Conservation (phyloP, 2,797 vertebrate species). For the Corythornis leucogaster region DNA sequence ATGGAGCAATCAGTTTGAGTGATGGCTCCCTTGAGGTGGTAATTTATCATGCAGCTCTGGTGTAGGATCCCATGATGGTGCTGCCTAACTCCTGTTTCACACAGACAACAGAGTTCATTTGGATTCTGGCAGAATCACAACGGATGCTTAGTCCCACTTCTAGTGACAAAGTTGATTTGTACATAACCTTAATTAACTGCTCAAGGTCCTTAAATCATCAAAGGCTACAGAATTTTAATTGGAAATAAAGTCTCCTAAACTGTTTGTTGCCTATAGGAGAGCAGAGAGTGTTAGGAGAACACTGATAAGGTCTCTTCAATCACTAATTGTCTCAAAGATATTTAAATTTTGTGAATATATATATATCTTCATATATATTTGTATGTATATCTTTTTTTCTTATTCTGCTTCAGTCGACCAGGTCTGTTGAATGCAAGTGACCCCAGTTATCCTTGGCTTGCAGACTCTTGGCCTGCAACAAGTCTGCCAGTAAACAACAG, state of each 20-base stretch:
- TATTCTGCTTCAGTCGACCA: slow-evolving; percentile 84
- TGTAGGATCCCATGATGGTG: slow-evolving; percentile 59
- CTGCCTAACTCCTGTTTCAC: slow-evolving; percentile 76
- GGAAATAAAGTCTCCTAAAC: slow-evolving; percentile 57
- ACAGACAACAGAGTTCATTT: slow-evolving; percentile 78
- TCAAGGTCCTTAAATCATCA: slow-evolving; percentile 63
- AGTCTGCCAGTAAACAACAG: slow-evolving; percentile 95
- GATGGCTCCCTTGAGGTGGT: slow-evolving; percentile 85
- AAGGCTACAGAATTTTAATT: slow-evolving; percentile 62
- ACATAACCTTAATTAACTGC: slow-evolving; percentile 64
- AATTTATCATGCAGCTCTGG: slow-evolving; percentile 87
- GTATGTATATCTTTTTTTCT: slow-evolving; percentile 21
- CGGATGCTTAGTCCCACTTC: slow-evolving; percentile 38
- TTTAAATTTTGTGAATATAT: not conserved
- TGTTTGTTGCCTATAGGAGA: not conserved
- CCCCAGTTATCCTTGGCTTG: slow-evolving; percentile 96
- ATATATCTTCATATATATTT: not conserved
- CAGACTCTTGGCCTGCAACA: slow-evolving; percentile 97
- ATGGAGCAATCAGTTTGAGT: slow-evolving; percentile 87
- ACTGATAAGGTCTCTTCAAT: not conserved
- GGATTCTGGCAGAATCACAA: slow-evolving; percentile 66
- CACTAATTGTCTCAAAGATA: not conserved
- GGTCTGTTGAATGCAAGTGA: slow-evolving; percentile 93
- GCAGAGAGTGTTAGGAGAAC: not conserved
- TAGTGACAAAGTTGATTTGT: slow-evolving; percentile 62